These are phyloP conservation scores for Antitype chi DNA, from an alignment of 2,888 invertebrate genomes.

Conservation along the genomic window DNA sequence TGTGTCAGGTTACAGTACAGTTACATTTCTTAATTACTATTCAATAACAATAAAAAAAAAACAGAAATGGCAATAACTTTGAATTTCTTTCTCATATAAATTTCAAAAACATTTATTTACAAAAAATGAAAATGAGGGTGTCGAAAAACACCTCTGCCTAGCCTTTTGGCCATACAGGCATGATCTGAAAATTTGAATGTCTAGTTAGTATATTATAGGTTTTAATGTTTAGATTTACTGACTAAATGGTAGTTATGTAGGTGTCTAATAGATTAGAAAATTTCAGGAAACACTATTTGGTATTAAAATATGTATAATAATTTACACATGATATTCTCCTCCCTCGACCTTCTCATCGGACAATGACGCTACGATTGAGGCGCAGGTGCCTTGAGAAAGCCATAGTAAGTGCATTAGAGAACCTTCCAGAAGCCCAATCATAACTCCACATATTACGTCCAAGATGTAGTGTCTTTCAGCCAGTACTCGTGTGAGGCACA, in stretches of 20 bases:
- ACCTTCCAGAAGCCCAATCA: constrained; percentile 94
- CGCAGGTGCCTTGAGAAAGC: constrained; percentile 92
- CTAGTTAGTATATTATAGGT: not conserved
- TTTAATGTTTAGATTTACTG: constrained; percentile 11
- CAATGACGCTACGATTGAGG: constrained; percentile 91
- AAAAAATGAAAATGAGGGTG: not conserved
- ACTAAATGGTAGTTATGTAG: not conserved
- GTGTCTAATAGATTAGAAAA: not conserved
- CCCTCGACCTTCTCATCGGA: constrained; percentile 93
- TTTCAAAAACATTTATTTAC: not conserved
- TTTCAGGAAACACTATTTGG: constrained; percentile 1
- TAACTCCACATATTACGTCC: constrained; percentile 95
- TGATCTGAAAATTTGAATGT: not conserved
- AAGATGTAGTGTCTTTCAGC: constrained; percentile 96
- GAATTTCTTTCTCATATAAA: not conserved
- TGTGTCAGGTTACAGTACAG: constrained; percentile 31
- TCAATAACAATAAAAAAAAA: not conserved
- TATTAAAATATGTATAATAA: constrained; percentile 22
- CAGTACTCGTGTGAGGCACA: constrained; percentile 95
- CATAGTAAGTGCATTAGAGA: constrained; percentile 92
- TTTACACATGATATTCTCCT: constrained; percentile 92
- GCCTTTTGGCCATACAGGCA: not conserved
- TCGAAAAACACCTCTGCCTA: not conserved
- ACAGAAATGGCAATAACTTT: not conserved
- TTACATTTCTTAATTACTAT: constrained; percentile 10